These are phyloP conservation scores for Monodelphis domestica DNA, from an alignment of 2,797 vertebrate genomes.

Conservation along the genomic window DNA sequence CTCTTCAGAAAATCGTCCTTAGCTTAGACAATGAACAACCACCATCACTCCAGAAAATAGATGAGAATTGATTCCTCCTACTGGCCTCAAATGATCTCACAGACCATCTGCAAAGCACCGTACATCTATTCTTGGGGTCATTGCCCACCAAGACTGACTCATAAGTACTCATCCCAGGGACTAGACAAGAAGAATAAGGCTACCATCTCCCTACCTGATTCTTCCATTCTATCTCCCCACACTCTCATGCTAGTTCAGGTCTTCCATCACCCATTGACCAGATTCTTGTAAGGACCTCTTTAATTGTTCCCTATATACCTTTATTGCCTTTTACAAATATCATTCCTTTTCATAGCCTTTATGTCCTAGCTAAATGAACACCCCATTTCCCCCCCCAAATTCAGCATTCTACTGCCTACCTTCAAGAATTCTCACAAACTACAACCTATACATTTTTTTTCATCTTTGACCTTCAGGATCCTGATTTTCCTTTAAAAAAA, in stretches of 20 bases:
- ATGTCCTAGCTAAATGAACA: background rate
- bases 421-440: background rate
- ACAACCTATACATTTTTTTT: background rate
- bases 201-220: background rate
- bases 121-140: background rate
- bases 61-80: background rate
- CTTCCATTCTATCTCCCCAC: background rate
- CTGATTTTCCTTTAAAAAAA: background rate
- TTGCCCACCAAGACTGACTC: background rate
- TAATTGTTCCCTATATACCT: background rate
- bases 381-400: background rate
- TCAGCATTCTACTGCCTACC: background rate
- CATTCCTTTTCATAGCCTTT: background rate
- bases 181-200: background rate
- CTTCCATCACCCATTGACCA: background rate
- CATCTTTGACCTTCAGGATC: background rate
- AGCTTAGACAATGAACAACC: background rate
- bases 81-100: background rate
- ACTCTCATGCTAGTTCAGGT: background rate
- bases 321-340: background rate
- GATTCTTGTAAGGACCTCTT: background rate
- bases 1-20: conserved; percentile 34
- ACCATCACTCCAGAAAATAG: background rate
- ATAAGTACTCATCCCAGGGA: background rate
- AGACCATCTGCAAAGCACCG: background rate